A percentile compares a stretch with the other conserved stretches of the same genome.
phyloP scores from a whole-genome alignment of 2,113 vertebrate genomes.

The Gambusia holbrooki region DNA sequence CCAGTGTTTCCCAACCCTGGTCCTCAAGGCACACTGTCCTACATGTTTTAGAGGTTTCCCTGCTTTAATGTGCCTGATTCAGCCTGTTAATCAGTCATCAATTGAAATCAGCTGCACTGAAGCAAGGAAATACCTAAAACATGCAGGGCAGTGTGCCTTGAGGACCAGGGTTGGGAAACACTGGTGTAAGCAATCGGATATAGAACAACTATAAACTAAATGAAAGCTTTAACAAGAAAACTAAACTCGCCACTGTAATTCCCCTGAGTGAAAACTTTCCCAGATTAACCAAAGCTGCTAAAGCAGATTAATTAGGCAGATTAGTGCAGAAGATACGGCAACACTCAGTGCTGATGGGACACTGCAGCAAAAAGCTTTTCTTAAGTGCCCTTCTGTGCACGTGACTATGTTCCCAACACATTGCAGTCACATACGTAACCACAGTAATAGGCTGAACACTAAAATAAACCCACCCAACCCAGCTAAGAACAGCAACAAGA shows the following conservation, averaged over 20 bases:
- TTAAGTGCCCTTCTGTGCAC: conserved; percentile 43
- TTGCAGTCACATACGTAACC: conserved; percentile 34
- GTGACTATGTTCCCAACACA: conserved; percentile 34
- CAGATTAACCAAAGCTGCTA: conserved; percentile 64
- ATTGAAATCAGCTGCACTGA: too few relatives aligned
- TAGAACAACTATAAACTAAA: background rate
- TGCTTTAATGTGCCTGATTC: too few relatives aligned
- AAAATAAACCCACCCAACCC: conserved; percentile 35
- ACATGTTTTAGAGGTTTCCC: too few relatives aligned
- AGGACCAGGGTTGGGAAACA: too few relatives aligned
- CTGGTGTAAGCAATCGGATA: too few relatives aligned
- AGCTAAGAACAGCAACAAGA: background rate
- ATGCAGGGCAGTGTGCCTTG: too few relatives aligned
- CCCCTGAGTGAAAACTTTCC: conserved; percentile 28
- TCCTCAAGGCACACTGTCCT: too few relatives aligned
- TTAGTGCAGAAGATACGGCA: conserved; percentile 34
- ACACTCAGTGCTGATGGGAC: conserved; percentile 17
- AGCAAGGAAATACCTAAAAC: too few relatives aligned
- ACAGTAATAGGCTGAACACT: conserved; percentile 16
- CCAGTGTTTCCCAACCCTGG: too few relatives aligned
- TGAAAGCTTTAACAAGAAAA: background rate
- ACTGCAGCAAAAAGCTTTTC: conserved; percentile 23
- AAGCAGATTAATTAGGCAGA: conserved; percentile 73
- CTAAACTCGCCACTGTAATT: conserved; percentile 19
- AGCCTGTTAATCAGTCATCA: too few relatives aligned